Evolutionary conservation across 1,140 invertebrate species (phyloP).

Genomic region (Caenorhabditis tropicalis): DNA sequence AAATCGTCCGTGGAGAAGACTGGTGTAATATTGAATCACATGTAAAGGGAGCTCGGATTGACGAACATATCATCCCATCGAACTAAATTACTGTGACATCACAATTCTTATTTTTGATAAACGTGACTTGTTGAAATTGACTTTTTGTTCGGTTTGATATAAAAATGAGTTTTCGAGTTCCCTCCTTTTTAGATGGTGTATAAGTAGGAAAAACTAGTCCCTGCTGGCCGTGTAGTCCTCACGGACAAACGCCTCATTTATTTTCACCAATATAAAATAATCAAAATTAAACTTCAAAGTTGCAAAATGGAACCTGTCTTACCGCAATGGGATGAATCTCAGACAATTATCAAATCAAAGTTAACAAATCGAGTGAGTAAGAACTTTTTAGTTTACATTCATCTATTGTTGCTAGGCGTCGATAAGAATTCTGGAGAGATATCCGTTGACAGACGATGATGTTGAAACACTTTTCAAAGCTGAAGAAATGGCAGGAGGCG

Average conservation of each 20-base stretch:
- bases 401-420: neutral
- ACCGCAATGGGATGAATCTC: neutral
- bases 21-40: neutral
- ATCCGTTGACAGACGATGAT: neutral
- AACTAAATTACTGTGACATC: too few relatives aligned
- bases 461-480: neutral
- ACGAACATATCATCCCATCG: too few relatives aligned
- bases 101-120: too few relatives aligned
- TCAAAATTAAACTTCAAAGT: neutral
- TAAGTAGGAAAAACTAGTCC: neutral
- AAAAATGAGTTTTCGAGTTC: too few relatives aligned
- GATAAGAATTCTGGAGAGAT: neutral
- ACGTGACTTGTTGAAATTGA: too few relatives aligned
- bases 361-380: neutral
- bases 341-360: slow-evolving; percentile 15
- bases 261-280: neutral
- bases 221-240: neutral
- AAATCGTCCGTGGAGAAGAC: neutral
- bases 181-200: neutral
- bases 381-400: neutral
- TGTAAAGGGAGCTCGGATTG: neutral
- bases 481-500: slow-evolving; percentile 17
- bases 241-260: neutral
- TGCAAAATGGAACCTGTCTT: slow-evolving; percentile 5
- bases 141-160: too few relatives aligned